Conservation (phyloP, 2,888 invertebrate species). For the Campoplex nolae region DNA sequence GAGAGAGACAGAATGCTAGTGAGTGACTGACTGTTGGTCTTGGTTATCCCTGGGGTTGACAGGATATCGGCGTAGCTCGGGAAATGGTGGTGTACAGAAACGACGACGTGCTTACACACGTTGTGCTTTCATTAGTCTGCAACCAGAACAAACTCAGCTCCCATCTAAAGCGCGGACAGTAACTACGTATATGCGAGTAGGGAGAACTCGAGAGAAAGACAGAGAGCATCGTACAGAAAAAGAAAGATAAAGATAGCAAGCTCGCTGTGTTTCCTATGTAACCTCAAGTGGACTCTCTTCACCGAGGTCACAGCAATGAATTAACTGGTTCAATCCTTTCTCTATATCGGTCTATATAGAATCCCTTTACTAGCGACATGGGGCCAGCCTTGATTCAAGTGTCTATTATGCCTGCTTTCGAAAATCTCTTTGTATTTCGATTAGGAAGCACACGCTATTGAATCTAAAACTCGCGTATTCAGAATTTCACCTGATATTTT, state of each 20-base stretch:
- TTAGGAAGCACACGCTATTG: neutral
- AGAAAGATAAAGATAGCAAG: conserved; percentile 33
- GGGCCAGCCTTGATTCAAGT: conserved; percentile 37
- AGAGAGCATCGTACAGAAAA: conserved; percentile 7
- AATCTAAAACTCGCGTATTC: neutral
- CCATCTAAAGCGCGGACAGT: conserved; percentile 24
- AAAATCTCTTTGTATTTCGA: conserved; percentile 52
- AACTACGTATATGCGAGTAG: conserved; percentile 1
- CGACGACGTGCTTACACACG: conserved; percentile 28
- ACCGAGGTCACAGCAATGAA: conserved; percentile 54
- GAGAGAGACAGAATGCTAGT: conserved; percentile 20
- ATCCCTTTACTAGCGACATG: conserved; percentile 6
- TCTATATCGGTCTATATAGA: neutral
- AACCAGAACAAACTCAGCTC: conserved; percentile 54
- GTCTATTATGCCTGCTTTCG: conserved; percentile 44
- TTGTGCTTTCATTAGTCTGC: conserved; percentile 42
- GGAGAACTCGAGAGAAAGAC: conserved; percentile 16
- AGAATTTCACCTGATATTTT: neutral
- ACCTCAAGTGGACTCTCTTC: conserved; percentile 46
- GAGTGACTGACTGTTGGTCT: conserved; percentile 63
- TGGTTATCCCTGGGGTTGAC: conserved; percentile 70
- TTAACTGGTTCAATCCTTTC: conserved; percentile 57
- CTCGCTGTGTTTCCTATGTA: conserved; percentile 46
- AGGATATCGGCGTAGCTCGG: conserved; percentile 68
- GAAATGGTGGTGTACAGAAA: conserved; percentile 32